Evolutionary conservation across 2,113 vertebrate genomes (phyloP).

Genomic region (Corythornis vintsioides): DNA sequence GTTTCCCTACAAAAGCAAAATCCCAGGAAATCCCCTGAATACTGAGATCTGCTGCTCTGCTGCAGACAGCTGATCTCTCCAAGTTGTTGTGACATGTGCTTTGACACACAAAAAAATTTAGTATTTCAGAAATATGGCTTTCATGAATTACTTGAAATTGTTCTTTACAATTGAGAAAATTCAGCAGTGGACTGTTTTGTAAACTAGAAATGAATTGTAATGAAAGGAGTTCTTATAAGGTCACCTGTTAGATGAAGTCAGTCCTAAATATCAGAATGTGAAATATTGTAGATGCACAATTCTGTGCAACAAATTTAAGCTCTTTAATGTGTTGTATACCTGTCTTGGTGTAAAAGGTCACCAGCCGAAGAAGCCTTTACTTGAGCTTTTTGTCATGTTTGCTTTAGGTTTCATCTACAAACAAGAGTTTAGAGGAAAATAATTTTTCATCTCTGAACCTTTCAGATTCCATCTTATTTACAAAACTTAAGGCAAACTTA

Average conservation of each 20-base stretch:
- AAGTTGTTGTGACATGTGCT: background rate
- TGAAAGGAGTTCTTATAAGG: background rate
- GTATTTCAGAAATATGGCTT: background rate
- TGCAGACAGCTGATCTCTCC: too few species aligned
- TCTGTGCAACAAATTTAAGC: background rate
- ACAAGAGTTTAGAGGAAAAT: background rate
- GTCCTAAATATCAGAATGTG: background rate
- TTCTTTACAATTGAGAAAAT: background rate
- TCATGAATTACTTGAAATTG: background rate
- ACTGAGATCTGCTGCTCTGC: too few species aligned
- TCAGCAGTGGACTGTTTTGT: background rate
- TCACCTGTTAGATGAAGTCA: background rate
- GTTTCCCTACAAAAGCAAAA: too few species aligned
- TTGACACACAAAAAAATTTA: background rate
- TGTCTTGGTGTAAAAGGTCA: constrained; percentile 3
- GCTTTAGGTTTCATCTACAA: background rate
- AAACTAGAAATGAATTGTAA: background rate
- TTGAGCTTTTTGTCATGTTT: constrained; percentile 16
- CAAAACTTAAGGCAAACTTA: background rate
- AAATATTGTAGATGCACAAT: background rate
- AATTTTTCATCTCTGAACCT: background rate
- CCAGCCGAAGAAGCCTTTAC: background rate
- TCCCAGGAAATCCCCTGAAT: too few species aligned
- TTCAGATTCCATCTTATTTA: background rate
- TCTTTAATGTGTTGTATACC: background rate